A percentile compares a stretch with the other conserved stretches of the same genome.
Evolutionary conservation across 2,797 vertebrate genomes (phyloP).

Genomic region (Sardinella longiceps): DNA sequence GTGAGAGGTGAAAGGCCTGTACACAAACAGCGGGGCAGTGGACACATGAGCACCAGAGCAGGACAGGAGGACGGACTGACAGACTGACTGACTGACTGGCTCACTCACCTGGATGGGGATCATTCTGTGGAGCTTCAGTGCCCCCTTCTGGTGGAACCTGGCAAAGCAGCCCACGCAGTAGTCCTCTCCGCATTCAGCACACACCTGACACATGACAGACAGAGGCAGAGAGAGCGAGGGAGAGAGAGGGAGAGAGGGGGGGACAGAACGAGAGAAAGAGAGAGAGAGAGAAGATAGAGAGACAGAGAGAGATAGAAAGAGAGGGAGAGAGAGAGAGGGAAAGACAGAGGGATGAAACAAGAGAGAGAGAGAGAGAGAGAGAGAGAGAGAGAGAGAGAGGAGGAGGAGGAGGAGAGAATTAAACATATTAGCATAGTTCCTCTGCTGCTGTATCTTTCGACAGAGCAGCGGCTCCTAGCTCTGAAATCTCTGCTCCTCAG

Average conservation of each 20-base stretch:
- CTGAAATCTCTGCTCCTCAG: slow-evolving; percentile 41
- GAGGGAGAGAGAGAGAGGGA: background rate
- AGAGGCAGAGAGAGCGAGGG: background rate
- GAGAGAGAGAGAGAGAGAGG: background rate
- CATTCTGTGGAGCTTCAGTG: slow-evolving; percentile 85
- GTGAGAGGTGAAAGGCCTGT: slow-evolving; percentile 18
- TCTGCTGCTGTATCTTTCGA: slow-evolving; percentile 30
- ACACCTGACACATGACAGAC: slow-evolving; percentile 74
- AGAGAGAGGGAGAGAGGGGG: background rate
- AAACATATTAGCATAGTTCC: slow-evolving; percentile 40
- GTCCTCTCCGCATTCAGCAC: slow-evolving; percentile 81
- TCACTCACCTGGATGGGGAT: slow-evolving; percentile 78
- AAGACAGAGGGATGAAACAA: background rate
- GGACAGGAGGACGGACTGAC: background rate
- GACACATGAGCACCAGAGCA: background rate
- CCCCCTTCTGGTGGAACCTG: slow-evolving; percentile 87
- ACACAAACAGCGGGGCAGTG: background rate
- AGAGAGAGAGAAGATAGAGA: background rate
- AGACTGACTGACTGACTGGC: no score
- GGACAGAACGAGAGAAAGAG: background rate
- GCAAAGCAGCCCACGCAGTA: slow-evolving; percentile 82
- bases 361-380: background rate
- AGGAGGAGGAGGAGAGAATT: slow-evolving; percentile 10
- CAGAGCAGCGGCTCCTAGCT: slow-evolving; percentile 35
- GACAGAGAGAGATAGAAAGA: background rate